These are phyloP conservation scores for Nasonia oneida DNA, from an alignment of 2,888 invertebrate genomes.

Conservation along the genomic window DNA sequence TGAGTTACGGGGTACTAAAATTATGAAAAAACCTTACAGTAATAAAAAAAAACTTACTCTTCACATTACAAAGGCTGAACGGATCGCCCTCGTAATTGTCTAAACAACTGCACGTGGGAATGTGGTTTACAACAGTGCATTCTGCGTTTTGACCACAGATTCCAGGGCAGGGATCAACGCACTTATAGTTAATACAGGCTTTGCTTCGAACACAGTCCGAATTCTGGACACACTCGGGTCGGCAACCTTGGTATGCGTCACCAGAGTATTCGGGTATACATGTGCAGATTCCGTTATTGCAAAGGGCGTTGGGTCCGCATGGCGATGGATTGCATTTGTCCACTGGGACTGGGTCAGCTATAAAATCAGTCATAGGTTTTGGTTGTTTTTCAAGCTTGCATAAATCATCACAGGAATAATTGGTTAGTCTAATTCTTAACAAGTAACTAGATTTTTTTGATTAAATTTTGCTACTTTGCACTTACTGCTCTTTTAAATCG, in stretches of 20 bases:
- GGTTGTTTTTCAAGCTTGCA: neutral
- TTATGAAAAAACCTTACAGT: too few species aligned
- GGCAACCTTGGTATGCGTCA: constrained; percentile 83
- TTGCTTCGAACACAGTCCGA: constrained; percentile 87
- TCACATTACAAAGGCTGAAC: constrained; percentile 77
- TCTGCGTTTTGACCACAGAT: constrained; percentile 89
- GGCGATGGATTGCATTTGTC: constrained; percentile 85
- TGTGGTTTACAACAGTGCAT: constrained; percentile 88
- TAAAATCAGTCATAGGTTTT: constrained; percentile 26
- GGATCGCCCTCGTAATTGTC: constrained; percentile 82
- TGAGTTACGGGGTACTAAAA: too few species aligned
- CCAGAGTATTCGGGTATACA: constrained; percentile 78
- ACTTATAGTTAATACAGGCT: constrained; percentile 90
- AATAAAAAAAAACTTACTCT: constrained; percentile 63
- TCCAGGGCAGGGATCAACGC: constrained; percentile 89
- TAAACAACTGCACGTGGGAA: constrained; percentile 83
- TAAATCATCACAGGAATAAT: neutral
- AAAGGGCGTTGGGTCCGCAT: constrained; percentile 89
- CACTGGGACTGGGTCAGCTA: constrained; percentile 70
- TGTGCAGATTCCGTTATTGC: constrained; percentile 79
- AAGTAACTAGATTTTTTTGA: neutral
- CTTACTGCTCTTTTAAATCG: neutral
- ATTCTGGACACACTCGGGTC: constrained; percentile 90
- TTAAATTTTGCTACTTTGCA: neutral
- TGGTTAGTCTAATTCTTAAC: neutral